Percentiles rank a stretch among this genome's conserved stretches.
These are phyloP conservation scores for Atrichornis clamosus DNA, from an alignment of 2,113 vertebrate species.

Conservation along the genomic window DNA sequence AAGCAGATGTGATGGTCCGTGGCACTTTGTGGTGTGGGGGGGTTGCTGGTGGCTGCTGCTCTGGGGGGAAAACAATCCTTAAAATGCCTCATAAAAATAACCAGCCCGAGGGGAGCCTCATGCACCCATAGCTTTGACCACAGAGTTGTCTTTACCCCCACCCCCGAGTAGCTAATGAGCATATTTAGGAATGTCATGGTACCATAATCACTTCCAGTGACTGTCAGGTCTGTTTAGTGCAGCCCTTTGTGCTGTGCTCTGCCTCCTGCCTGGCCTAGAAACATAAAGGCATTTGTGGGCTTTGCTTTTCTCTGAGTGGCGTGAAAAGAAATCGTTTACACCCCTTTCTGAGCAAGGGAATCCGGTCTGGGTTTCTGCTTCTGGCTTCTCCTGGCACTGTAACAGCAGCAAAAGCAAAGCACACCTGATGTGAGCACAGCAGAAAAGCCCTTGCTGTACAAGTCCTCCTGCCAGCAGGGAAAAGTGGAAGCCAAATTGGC, in stretches of 20 bases:
- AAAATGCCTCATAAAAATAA: neutral
- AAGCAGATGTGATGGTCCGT: neutral
- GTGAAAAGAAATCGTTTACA: neutral
- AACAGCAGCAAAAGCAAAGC: constrained; percentile 48
- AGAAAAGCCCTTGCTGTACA: constrained; percentile 17
- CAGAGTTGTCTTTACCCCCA: neutral
- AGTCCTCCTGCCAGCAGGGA: constrained; percentile 38
- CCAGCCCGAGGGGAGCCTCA: neutral
- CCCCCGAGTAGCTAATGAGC: neutral
- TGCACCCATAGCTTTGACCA: neutral
- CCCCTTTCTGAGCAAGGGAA: neutral
- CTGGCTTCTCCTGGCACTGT: constrained; percentile 3
- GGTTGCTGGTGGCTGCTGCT: neutral
- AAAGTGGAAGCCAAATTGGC: constrained; percentile 49
- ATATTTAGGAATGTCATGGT: constrained; percentile 12
- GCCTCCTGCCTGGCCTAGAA: neutral
- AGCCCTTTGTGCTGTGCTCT: constrained; percentile 13
- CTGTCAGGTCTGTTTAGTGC: neutral
- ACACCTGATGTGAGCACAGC: constrained; percentile 11
- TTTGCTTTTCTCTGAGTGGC: neutral
- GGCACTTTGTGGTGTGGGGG: neutral
- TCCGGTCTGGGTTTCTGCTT: constrained; percentile 1
- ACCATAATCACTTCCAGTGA: constrained; percentile 29
- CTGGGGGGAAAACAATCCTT: rapidly evolving
- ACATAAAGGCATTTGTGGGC: neutral